Percentiles rank a stretch among this genome's conserved stretches.
Evolutionary conservation across 2,113 vertebrate species (phyloP).

Genomic region (Spheniscus mendiculus): DNA sequence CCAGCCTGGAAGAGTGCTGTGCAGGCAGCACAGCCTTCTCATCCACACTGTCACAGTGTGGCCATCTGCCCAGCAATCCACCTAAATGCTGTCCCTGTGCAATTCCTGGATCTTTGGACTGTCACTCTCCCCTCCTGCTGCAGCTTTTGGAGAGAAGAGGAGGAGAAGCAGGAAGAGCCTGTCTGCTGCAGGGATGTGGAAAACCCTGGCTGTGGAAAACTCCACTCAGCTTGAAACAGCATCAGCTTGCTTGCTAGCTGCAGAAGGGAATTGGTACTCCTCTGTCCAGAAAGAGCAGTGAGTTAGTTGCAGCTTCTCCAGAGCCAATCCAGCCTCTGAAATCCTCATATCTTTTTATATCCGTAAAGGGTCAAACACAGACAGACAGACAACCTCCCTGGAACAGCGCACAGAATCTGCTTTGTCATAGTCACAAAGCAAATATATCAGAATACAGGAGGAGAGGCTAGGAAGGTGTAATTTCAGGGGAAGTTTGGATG

Average conservation of each 20-base stretch:
- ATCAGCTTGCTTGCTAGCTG: not conserved
- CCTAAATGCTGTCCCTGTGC: not conserved
- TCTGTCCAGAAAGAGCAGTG: not conserved
- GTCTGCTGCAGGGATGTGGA: not conserved
- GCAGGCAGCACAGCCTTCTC: not conserved
- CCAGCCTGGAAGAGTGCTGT: not conserved
- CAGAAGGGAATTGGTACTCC: not conserved
- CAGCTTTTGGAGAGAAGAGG: not conserved
- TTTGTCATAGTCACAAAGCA: constrained; percentile 14
- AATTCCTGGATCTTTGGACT: not conserved
- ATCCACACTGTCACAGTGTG: not conserved
- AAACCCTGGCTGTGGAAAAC: not conserved
- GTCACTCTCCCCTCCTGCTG: not conserved
- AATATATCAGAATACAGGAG: not conserved
- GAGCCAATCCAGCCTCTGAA: not conserved
- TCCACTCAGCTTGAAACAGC: not conserved
- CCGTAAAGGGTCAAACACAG: not conserved
- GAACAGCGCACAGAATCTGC: not conserved
- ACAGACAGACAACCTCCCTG: not conserved
- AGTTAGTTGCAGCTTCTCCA: not conserved
- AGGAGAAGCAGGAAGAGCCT: not conserved
- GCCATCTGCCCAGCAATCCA: not conserved
- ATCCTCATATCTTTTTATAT: not conserved
- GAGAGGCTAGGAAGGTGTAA: not conserved
- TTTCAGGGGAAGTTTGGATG: constrained; percentile 14